Evolutionary conservation across 1,140 invertebrate genomes (phyloP).

Genomic region (Triops cancriformis): DNA sequence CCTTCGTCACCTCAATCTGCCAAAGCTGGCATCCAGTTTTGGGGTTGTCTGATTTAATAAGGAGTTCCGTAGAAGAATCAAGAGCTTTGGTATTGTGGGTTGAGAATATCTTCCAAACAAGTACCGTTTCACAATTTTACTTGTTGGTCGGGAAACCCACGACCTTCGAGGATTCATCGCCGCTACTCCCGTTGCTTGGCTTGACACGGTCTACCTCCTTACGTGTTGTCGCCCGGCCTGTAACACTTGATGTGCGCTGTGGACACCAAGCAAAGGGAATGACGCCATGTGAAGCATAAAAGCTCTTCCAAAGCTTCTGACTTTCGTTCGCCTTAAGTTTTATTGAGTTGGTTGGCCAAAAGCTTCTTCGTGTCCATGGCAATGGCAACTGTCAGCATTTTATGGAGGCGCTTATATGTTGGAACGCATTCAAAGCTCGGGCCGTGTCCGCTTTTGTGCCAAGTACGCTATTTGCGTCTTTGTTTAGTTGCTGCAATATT

Average conservation of each 20-base stretch:
- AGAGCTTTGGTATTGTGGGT: background rate
- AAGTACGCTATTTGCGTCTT: background rate
- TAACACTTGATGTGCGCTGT: background rate
- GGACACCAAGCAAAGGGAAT: background rate
- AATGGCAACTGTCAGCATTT: background rate
- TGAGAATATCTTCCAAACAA: background rate
- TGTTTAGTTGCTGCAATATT: background rate
- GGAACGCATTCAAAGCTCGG: background rate
- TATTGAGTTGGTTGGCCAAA: background rate
- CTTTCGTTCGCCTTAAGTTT: background rate
- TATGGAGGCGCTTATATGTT: background rate
- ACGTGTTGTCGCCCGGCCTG: background rate
- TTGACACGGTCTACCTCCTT: background rate
- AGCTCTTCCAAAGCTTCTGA: too few species aligned
- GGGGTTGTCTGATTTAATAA: conserved; percentile 1
- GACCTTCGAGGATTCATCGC: background rate
- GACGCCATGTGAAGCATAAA: background rate
- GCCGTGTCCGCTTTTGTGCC: background rate
- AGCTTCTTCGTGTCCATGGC: background rate
- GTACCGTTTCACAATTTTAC: background rate
- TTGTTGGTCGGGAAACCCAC: background rate
- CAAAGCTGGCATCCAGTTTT: background rate
- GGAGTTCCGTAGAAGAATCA: background rate
- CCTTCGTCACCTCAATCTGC: background rate
- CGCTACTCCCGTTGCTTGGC: background rate